phyloP scores from a whole-genome alignment of 1,140 invertebrate species.

The Tetragonula clypearis region DNA sequence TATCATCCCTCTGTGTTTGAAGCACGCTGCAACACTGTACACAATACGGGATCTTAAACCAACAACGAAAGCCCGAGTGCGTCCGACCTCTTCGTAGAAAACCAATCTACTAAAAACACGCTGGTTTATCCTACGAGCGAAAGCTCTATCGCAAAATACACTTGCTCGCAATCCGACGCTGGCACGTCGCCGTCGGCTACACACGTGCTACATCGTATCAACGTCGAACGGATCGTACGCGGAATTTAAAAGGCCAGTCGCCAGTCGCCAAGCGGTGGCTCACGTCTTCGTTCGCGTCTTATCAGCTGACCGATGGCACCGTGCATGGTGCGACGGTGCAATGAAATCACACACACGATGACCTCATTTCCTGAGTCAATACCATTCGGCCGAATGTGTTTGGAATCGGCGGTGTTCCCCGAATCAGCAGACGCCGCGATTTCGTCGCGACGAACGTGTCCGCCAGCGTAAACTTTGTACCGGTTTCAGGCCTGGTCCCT shows the following conservation, averaged over 20 bases:
- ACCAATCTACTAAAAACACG: background rate
- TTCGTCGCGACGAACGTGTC: conserved; percentile 54
- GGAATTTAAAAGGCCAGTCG: conserved; percentile 48
- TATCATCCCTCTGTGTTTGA: background rate
- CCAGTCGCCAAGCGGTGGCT: conserved; percentile 22
- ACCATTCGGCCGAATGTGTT: conserved; percentile 43
- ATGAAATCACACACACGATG: conserved; percentile 62
- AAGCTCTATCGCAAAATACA: background rate
- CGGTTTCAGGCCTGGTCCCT: conserved; percentile 22
- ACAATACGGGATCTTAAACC: background rate
- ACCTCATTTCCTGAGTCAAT: conserved; percentile 65
- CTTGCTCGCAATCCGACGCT: conserved; percentile 8
- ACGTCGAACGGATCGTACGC: conserved; percentile 46
- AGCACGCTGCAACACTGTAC: background rate
- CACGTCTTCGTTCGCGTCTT: conserved; percentile 49
- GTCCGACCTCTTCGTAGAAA: conserved; percentile 38
- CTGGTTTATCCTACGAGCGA: background rate
- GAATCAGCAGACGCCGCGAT: conserved; percentile 46
- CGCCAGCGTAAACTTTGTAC: conserved; percentile 46
- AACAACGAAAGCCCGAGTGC: background rate
- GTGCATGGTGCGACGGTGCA: conserved; percentile 38
- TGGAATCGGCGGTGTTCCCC: conserved; percentile 43
- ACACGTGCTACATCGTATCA: conserved; percentile 57
- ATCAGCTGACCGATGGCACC: conserved; percentile 59
- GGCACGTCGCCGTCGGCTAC: background rate